Conservation (phyloP, 1,140 invertebrate species). For the Periplaneta americana region DNA sequence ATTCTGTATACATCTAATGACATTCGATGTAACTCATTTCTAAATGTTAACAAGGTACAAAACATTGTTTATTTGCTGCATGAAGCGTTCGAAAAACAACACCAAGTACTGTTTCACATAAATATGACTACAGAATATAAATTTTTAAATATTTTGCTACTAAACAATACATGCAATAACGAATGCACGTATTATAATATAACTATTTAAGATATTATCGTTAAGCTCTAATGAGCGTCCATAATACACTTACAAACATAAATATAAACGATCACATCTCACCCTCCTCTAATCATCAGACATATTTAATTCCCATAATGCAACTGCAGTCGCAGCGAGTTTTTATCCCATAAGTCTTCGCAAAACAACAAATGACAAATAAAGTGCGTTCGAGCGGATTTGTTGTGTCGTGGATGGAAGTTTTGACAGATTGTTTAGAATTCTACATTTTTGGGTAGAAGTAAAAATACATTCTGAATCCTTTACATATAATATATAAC, state of each 20-base stretch:
- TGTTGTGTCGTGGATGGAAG: neutral
- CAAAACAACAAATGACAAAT: neutral
- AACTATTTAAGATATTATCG: neutral
- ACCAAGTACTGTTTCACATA: neutral
- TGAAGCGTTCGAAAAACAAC: neutral
- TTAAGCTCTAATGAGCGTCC: neutral
- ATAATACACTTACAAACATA: neutral
- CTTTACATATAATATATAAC: neutral
- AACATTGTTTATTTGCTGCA: neutral
- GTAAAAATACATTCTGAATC: neutral
- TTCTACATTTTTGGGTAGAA: neutral
- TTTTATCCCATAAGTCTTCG: neutral
- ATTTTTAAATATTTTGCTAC: too few species aligned
- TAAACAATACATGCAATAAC: too few species aligned
- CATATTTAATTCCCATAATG: neutral
- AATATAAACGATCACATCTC: neutral
- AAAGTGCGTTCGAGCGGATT: neutral
- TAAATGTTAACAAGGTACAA: neutral
- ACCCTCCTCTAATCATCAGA: neutral
- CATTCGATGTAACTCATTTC: neutral
- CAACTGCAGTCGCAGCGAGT: neutral
- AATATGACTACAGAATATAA: too few species aligned
- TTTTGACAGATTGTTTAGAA: neutral
- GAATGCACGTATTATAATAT: too few species aligned
- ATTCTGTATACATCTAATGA: neutral